Percentiles rank a stretch among this genome's conserved stretches.
These are phyloP conservation scores for Sarcophaga peregrina DNA, from an alignment of 1,140 invertebrate species.

Conservation along the genomic window DNA sequence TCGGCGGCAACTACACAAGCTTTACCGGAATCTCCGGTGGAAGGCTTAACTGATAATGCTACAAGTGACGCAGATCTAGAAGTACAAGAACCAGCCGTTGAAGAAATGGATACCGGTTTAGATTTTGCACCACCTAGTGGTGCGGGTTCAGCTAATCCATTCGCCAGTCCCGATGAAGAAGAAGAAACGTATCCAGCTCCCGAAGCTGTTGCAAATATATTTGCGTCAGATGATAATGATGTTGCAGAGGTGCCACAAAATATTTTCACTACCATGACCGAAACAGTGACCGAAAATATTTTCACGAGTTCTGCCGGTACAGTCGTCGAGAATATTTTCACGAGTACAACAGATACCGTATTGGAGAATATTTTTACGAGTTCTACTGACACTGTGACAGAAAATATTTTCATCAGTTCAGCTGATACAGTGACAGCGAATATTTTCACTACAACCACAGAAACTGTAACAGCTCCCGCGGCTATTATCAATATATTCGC, in stretches of 20 bases:
- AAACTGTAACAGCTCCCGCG: constrained; percentile 25
- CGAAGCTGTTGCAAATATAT: constrained; percentile 61
- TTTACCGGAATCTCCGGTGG: constrained; percentile 32
- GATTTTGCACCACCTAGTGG: constrained; percentile 60
- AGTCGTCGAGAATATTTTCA: constrained; percentile 38
- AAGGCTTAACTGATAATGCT: constrained; percentile 40
- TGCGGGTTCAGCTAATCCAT: constrained; percentile 67
- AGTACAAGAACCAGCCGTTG: constrained; percentile 49
- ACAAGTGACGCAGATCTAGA: constrained; percentile 10
- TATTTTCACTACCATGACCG: constrained; percentile 8
- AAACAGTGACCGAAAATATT: constrained; percentile 23
- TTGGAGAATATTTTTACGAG: constrained; percentile 29
- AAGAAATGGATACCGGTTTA: constrained; percentile 63
- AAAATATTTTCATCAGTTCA: constrained; percentile 41
- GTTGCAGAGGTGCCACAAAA: not conserved
- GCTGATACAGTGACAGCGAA: constrained; percentile 27
- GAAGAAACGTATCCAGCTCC: constrained; percentile 55
- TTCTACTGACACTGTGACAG: not conserved
- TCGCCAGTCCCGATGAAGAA: constrained; percentile 67
- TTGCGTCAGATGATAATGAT: constrained; percentile 52
- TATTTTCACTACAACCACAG: constrained; percentile 29
- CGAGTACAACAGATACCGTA: constrained; percentile 4
- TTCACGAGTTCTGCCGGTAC: constrained; percentile 47
- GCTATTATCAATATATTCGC: constrained; percentile 46
- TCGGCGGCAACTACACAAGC: constrained; percentile 50